These are phyloP conservation scores for Spilarctia lutea DNA, from an alignment of 2,888 invertebrate genomes.

Conservation along the genomic window DNA sequence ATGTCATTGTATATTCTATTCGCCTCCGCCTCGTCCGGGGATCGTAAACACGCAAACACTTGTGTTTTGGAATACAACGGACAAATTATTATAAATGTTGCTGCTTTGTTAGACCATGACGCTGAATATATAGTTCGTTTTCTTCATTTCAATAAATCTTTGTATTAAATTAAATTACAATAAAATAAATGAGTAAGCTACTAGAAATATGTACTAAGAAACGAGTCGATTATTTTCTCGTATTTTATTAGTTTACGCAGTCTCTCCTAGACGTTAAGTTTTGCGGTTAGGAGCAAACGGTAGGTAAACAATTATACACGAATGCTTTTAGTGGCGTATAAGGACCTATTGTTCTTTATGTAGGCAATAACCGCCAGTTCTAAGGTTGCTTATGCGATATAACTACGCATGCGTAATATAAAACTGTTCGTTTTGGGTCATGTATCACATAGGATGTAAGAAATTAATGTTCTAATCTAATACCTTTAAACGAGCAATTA, in stretches of 20 bases:
- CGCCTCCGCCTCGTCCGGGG: slow-evolving; percentile 77
- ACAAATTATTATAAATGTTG: slow-evolving; percentile 65
- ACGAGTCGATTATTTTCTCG: slow-evolving; percentile 21
- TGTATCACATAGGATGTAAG: slow-evolving; percentile 35
- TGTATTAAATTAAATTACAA: background rate
- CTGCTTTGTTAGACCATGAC: slow-evolving; percentile 25
- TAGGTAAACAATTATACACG: slow-evolving; percentile 71
- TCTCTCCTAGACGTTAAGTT: slow-evolving; percentile 48
- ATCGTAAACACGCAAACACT: slow-evolving; percentile 82
- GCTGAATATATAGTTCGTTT: slow-evolving; percentile 14
- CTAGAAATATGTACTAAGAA: slow-evolving; percentile 13
- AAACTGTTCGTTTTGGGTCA: background rate
- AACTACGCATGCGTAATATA: slow-evolving; percentile 35
- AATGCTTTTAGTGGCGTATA: slow-evolving; percentile 68
- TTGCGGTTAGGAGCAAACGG: slow-evolving; percentile 60
- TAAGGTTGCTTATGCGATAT: slow-evolving; percentile 51
- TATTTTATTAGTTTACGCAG: slow-evolving; percentile 38
- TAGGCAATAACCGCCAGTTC: slow-evolving; percentile 57
- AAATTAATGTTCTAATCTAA: slow-evolving; percentile 31
- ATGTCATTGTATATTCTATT: slow-evolving; percentile 84
- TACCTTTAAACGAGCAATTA: no score
- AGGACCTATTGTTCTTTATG: slow-evolving; percentile 68
- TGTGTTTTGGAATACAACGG: slow-evolving; percentile 74
- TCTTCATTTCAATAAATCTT: slow-evolving; percentile 2
- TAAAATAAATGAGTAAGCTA: slow-evolving; percentile 14